These are phyloP conservation scores for Pachydiplax longipennis DNA, from an alignment of 2,888 invertebrate genomes.

Conservation along the genomic window DNA sequence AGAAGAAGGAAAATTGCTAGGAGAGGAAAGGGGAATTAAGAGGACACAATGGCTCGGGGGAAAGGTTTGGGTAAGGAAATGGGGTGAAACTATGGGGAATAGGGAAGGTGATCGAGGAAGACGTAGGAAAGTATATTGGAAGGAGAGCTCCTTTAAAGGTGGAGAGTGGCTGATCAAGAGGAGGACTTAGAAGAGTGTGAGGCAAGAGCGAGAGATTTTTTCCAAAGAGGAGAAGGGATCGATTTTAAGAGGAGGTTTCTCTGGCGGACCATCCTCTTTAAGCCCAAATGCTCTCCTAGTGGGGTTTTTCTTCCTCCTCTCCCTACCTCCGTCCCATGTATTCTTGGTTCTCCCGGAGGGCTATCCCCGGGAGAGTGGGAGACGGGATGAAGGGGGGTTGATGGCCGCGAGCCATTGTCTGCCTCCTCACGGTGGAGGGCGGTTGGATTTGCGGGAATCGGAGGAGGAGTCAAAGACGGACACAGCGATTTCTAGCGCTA, in stretches of 20 bases:
- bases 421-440: neutral
- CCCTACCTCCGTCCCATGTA: neutral
- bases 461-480: neutral
- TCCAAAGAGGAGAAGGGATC: neutral
- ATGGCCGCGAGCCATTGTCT: constrained; percentile 40
- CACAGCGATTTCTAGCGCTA: neutral
- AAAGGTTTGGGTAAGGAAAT: neutral
- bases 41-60: no score
- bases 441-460: neutral
- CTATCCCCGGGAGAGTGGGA: constrained; percentile 31
- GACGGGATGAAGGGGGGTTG: constrained; percentile 2
- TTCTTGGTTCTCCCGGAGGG: constrained; percentile 36
- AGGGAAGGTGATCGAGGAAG: neutral
- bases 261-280: neutral
- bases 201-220: neutral
- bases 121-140: neutral
- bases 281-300: neutral
- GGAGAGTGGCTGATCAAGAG: neutral
- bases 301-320: neutral
- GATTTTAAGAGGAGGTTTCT: neutral
- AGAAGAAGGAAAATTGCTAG: no score
- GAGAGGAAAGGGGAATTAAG: no score
- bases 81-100: neutral
- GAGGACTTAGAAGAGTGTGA: neutral
- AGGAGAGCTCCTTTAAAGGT: neutral